Evolutionary conservation across 2,888 invertebrate genomes (phyloP), one percentile per base, ranked within the genome.

Genomic region (Idaea biselata): DNA sequence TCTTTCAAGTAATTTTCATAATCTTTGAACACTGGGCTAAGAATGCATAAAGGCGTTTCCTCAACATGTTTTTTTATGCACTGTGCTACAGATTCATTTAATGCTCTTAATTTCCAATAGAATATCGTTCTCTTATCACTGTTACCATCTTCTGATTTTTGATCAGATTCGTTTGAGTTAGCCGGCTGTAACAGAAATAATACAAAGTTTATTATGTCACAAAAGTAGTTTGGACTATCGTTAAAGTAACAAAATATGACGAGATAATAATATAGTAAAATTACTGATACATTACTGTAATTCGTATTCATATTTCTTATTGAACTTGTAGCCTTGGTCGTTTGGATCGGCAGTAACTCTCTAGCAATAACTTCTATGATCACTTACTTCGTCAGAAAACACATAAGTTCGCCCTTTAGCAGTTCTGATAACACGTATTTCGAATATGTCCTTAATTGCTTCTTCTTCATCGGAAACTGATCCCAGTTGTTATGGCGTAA

Each of bases 31-130:
- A 98, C 95, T 31, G 98, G 98, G 18, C 96, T 95, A 53, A 99
- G 91, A 81, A 97, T 96, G 81, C 97, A 97, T 65, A 96, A 93
- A 0, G 97, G 96, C 84, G 96, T 97, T 72, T 95, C 93, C 70
- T 96, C 96, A 6, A 98, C 95, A 86, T 98, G 96, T 68, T 95
- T 94, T 75, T 95, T 95, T 58, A 98, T 97, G 97, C 98, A 98
- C 62, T 95, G 94, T 14, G 95, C 92, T 0, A 98, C 95, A 76
- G 96, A 95, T 82, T 95, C 95, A 89, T 98, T 98, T 18, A 98
- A 92, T 8, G 95, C 95, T 86, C 95, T 97, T 60, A 98, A 84
- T 86, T 95, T 95, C 1, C 94, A 91, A 74, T 94, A 95, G 82
- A 96, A 97, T 66, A 92, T 93, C 59, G 83, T 70, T 73, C 84